phyloP scores from a whole-genome alignment of 2,113 vertebrate species.

The Cheirogaleus medius region DNA sequence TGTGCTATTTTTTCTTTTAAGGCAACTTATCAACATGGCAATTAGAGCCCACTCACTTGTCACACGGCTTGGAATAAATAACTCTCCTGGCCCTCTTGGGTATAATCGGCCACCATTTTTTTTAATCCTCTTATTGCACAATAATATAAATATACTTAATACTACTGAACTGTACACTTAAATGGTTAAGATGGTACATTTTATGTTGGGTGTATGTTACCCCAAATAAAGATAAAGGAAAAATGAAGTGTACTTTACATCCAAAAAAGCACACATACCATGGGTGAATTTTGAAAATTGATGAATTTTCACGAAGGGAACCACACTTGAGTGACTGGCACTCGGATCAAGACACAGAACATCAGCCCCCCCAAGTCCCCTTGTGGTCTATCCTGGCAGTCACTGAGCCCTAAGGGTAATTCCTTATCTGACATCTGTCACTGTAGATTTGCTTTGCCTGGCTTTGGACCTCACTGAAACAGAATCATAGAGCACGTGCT shows the following conservation, averaged over 20 bases:
- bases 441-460: neutral
- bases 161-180: neutral
- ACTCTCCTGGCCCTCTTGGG: neutral
- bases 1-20: neutral
- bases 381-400: too few relatives aligned
- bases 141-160: neutral
- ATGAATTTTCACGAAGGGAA: neutral
- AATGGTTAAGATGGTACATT: neutral
- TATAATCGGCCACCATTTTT: neutral
- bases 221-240: neutral
- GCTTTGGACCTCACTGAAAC: neutral
- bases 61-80: neutral
- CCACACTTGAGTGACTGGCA: accelerated
- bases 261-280: accelerated
- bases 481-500: too few relatives aligned
- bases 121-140: too few relatives aligned
- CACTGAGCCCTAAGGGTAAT: too few relatives aligned
- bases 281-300: too few relatives aligned
- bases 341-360: neutral
- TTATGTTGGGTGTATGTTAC: neutral
- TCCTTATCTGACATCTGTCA: accelerated
- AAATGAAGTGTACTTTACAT: neutral
- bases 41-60: neutral
- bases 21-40: neutral
- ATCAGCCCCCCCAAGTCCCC: accelerated